Base-by-base conservation (phyloP, 2,888 invertebrate genomes). In the Dioctria rufipes region DNA sequence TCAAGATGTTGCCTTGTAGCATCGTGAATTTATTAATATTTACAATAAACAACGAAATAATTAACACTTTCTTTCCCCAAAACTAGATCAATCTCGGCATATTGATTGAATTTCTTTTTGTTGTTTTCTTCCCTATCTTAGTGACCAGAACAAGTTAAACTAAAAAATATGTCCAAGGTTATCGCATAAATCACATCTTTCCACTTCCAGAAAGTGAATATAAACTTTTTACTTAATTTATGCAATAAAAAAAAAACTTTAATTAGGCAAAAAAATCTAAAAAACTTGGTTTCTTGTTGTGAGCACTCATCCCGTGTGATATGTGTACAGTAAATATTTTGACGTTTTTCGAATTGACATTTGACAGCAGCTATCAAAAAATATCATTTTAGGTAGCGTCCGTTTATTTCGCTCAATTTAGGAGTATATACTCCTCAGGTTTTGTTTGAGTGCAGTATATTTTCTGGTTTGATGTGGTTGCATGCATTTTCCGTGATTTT, bases 261-360 rank as follows among this genome's bases (percentile, higher is more conserved):
- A 73, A 73, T 73, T 73, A 73, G 42, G 73, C 54, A 73, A 73
- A 73, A 73, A 73, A 73, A 58, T 40, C 8, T 40, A 9, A 40
- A 54, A 60, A 73, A 42, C 73, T 60, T 43, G 25, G 37, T 51
- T 25, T 69, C 43, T 69, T 69, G 69, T 49, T 25, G 71, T 40
- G 46, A 54, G 54, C 71, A 71, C 39, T 54, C 73, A 73, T 73
- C 73, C 60, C 73, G 80, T 65, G 63, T 81, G 66, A 73, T 66
- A 73, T 81, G 78, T 78, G 69, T 61, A 79, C 71, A 79, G 78
- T 73, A 63, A 81, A 81, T 81, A 73, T 79, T 81, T 79, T 81
- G 81, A 81, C 81, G 66, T 81, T 79, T 51, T 25, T 25, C 25
- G 25, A 25, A 25, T 25, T 25, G 25, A 25, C 25, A 25, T 25